Evolutionary conservation across 2,113 vertebrate genomes (phyloP), one percentile per base, ranked within the genome.

Genomic region (Brevimyrus niger): DNA sequence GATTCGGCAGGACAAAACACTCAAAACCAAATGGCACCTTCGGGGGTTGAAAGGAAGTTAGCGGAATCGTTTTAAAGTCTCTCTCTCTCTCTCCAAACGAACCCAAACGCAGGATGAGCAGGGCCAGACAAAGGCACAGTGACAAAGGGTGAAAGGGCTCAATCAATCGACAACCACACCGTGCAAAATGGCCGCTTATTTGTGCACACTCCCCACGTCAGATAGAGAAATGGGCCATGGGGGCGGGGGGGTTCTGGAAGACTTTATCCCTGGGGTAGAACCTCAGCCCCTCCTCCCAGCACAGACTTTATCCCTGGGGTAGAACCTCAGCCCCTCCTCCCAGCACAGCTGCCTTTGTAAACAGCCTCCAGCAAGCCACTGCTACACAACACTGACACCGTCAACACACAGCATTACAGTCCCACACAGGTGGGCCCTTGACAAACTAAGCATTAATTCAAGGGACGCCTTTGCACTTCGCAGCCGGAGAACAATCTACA

Each of bases 201-300:
- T 86, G 47, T 35, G 10, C n/a, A 51, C 85, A 53, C 47, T 51
- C 47, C 23, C 9, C 84, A 86, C 1, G 48, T 51, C 84, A 86
- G 84, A 13, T 31, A 47, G 84, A 13, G 17, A 47, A 86, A 51
- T 2, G 13, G 84, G 85, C 48, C 48, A 86, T 27, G 0, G 27
- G 85, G n/a, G 48, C 10, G 47, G 9, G 46, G 46, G 42, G 2
- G 2, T 3, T 3, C 42, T 3, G 42, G 2, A 1, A 87, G 48
- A 38, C 84, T 86, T 53, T 53, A 31, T 87, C 85, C 48, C 85
- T 87, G 85, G 85, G 48, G 85, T 9, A 87, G 48, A 87, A 51
- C 17, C 50, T 19, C 50, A 87, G 50, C 31, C 50, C 42, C 42
- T 3, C 42, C 42, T 3, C 42, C 42, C 42, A 1, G 42, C 42